Percentiles rank a stretch among this genome's conserved stretches.
phyloP scores from a whole-genome alignment of 1,140 invertebrate species.

The Drosophila asahinai region DNA sequence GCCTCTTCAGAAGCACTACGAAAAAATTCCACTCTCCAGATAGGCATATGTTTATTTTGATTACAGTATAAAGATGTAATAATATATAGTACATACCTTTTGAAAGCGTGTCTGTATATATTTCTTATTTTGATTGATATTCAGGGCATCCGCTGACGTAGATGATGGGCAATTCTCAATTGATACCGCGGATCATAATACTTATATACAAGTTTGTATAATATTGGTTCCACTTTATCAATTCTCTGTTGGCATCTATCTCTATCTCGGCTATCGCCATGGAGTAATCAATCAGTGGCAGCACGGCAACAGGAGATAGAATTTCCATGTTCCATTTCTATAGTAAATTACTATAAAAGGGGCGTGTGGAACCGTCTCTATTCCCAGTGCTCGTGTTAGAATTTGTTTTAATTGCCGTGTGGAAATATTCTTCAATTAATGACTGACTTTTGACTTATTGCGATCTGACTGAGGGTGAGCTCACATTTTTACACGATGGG shows the following conservation, averaged over 20 bases:
- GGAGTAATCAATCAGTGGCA: slow-evolving; percentile 32
- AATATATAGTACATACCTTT: slow-evolving; percentile 28
- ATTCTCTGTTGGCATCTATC: slow-evolving; percentile 17
- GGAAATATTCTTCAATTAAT: slow-evolving; percentile 48
- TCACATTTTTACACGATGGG: slow-evolving; percentile 8
- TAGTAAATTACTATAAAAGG: slow-evolving; percentile 7
- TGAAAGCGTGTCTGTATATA: neutral
- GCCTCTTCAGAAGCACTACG: neutral
- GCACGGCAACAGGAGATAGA: slow-evolving; percentile 20
- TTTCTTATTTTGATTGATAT: slow-evolving; percentile 53
- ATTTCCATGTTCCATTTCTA: neutral
- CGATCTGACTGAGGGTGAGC: slow-evolving; percentile 4
- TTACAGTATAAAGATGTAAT: slow-evolving; percentile 39
- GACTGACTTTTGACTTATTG: slow-evolving; percentile 33
- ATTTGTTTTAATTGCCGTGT: slow-evolving; percentile 47
- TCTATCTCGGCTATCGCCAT: slow-evolving; percentile 25
- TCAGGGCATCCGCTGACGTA: slow-evolving; percentile 49
- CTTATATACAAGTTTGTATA: slow-evolving; percentile 16
- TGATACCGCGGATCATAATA: slow-evolving; percentile 16
- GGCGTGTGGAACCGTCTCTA: slow-evolving; percentile 10
- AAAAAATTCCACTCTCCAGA: slow-evolving; percentile 31
- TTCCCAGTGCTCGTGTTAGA: slow-evolving; percentile 17
- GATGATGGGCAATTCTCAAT: slow-evolving; percentile 34
- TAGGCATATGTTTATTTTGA: slow-evolving; percentile 4
- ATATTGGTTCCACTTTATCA: slow-evolving; percentile 39